phyloP scores from a whole-genome alignment of 2,113 vertebrate species.

The Cochlearius cochlearius region DNA sequence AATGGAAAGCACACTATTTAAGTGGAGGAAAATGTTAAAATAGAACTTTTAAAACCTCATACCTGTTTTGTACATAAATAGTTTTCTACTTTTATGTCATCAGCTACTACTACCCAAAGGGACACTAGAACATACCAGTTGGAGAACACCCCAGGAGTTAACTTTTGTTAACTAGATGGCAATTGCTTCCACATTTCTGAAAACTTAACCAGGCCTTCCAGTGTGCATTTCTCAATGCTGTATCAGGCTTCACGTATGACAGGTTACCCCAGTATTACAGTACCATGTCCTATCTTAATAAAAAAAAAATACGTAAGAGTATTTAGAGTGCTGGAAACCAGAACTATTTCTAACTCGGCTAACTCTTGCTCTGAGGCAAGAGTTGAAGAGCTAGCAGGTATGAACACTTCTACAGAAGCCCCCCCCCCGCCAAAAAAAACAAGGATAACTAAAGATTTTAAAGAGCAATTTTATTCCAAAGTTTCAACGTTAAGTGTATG shows the following conservation, averaged over 20 bases:
- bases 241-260: background rate
- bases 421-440: background rate
- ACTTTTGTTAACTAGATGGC: background rate
- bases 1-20: background rate
- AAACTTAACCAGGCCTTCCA: background rate
- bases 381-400: background rate
- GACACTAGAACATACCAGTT: background rate
- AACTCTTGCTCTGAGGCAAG: background rate
- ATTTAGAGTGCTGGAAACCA: background rate
- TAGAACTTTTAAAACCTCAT: accelerated
- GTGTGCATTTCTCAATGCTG: background rate
- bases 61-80: accelerated
- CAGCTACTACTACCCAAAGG: background rate
- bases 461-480: background rate
- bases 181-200: background rate
- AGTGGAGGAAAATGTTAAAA: background rate
- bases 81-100: background rate
- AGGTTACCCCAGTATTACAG: background rate
- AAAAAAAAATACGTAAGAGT: background rate
- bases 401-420: background rate
- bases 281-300: background rate
- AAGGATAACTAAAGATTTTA: background rate
- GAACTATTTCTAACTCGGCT: background rate
- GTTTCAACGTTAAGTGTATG: background rate
- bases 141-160: background rate